Evolutionary conservation across 2,797 vertebrate genomes (phyloP).

Genomic region (Enteromius treurensis): DNA sequence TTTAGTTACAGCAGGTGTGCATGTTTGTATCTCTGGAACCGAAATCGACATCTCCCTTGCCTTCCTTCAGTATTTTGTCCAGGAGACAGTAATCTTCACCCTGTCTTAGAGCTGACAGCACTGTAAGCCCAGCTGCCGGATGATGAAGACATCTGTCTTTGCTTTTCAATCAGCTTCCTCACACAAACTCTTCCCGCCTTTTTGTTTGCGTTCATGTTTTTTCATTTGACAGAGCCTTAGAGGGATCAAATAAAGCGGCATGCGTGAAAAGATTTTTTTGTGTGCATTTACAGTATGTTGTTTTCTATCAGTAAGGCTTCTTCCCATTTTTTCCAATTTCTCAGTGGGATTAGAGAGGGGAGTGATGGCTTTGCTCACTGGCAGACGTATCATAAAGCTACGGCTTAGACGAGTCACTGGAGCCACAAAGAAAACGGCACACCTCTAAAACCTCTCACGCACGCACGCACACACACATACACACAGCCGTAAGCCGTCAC

Average conservation of each 20-base stretch:
- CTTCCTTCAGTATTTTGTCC: slow-evolving; percentile 37
- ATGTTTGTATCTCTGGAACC: background rate
- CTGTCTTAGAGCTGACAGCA: slow-evolving; percentile 34
- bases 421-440: slow-evolving; percentile 43
- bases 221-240: slow-evolving; percentile 48
- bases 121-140: slow-evolving; percentile 29
- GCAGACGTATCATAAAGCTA: slow-evolving; percentile 54
- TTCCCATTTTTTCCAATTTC: slow-evolving; percentile 22
- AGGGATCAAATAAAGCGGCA: slow-evolving; percentile 48
- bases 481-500: slow-evolving; percentile 3
- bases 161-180: slow-evolving; percentile 46
- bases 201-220: slow-evolving; percentile 52
- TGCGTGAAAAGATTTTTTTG: slow-evolving; percentile 1
- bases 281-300: background rate
- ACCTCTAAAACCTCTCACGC: slow-evolving; percentile 39
- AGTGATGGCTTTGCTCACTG: slow-evolving; percentile 50
- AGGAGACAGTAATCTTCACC: slow-evolving; percentile 35
- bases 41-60: slow-evolving; percentile 3
- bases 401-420: slow-evolving; percentile 51
- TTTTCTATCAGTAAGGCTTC: slow-evolving; percentile 25
- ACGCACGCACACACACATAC: background rate
- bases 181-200: slow-evolving; percentile 34
- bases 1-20: slow-evolving; percentile 15
- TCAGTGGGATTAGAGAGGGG: slow-evolving; percentile 46
- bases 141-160: slow-evolving; percentile 48